A percentile compares a stretch with the other conserved stretches of the same genome.
Evolutionary conservation across 2,113 vertebrate species (phyloP).

Genomic region (Limanda limanda): DNA sequence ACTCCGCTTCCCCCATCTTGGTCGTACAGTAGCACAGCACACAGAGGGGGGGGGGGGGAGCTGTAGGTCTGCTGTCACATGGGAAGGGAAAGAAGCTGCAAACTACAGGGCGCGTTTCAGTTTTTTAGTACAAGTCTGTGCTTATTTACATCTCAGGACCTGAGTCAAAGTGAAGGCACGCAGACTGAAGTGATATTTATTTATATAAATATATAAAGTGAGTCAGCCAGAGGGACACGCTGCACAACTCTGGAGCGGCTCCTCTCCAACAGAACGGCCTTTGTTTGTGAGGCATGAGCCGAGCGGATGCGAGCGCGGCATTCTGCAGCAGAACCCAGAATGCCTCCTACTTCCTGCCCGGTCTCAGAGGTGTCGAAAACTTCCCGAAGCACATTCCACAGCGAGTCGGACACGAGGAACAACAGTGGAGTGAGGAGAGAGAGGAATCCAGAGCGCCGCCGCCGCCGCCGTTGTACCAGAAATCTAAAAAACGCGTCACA

Average conservation of each 20-base stretch:
- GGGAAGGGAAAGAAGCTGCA: slow-evolving; percentile 18
- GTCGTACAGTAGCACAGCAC: slow-evolving; percentile 58
- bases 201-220: slow-evolving; percentile 6
- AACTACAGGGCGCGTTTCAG: not conserved
- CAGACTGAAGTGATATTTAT: not conserved
- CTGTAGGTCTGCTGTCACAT: slow-evolving; percentile 3
- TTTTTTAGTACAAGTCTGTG: not conserved
- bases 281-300: slow-evolving; percentile 68
- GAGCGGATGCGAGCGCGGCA: slow-evolving; percentile 64
- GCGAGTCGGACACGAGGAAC: slow-evolving; percentile 59
- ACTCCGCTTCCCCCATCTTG: slow-evolving; percentile 62
- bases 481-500: not conserved
- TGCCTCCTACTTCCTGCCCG: slow-evolving; percentile 71
- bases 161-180: no score
- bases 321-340: slow-evolving; percentile 60
- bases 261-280: slow-evolving; percentile 64
- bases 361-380: slow-evolving; percentile 78
- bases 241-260: slow-evolving; percentile 36
- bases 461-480: not conserved
- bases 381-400: slow-evolving; percentile 76
- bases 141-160: not conserved
- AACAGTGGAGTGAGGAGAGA: slow-evolving; percentile 51
- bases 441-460: slow-evolving; percentile 36
- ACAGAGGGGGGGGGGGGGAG: not conserved
- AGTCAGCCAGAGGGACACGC: slow-evolving; percentile 38